Evolutionary conservation across 2,797 vertebrate genomes (phyloP).

Genomic region (Sparus aurata): DNA sequence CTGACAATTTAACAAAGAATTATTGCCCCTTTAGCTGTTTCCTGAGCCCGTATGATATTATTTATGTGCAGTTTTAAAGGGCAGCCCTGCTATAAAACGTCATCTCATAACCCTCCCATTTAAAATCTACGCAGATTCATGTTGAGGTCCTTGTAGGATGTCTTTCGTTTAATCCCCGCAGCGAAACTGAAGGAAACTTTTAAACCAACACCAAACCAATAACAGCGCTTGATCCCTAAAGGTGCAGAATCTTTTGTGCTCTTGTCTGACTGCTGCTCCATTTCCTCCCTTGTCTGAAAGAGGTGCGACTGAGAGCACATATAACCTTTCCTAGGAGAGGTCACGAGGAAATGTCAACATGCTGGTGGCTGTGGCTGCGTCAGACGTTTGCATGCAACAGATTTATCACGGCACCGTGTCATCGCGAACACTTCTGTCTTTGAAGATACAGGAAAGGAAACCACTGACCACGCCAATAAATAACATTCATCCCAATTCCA

Average conservation of each 20-base stretch:
- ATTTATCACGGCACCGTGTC: constrained; percentile 23
- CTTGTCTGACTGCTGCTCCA: constrained; percentile 30
- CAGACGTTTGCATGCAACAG: constrained; percentile 16
- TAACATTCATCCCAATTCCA: not conserved
- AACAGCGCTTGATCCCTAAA: not conserved
- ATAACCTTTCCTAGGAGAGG: constrained; percentile 49
- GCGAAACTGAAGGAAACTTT: constrained; percentile 8
- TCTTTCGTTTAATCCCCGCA: constrained; percentile 10
- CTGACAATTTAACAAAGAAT: constrained; percentile 50
- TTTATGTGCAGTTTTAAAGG: constrained; percentile 56
- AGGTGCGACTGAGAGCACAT: constrained; percentile 38
- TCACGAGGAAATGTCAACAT: constrained; percentile 56
- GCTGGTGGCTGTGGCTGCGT: constrained; percentile 17
- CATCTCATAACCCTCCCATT: not conserved
- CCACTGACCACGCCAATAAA: not conserved
- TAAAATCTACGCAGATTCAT: constrained; percentile 16
- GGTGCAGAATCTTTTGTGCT: constrained; percentile 31
- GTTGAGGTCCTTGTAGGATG: constrained; percentile 19
- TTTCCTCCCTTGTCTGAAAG: constrained; percentile 43
- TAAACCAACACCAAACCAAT: not conserved
- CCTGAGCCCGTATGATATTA: constrained; percentile 10
- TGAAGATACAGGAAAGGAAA: constrained; percentile 35
- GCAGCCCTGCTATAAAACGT: constrained; percentile 53
- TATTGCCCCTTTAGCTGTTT: constrained; percentile 26
- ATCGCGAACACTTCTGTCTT: not conserved